Evolutionary conservation across 2,113 vertebrate species (phyloP), one percentile per base, ranked within the genome.

Genomic region (Telmatochromis bifrenatus): DNA sequence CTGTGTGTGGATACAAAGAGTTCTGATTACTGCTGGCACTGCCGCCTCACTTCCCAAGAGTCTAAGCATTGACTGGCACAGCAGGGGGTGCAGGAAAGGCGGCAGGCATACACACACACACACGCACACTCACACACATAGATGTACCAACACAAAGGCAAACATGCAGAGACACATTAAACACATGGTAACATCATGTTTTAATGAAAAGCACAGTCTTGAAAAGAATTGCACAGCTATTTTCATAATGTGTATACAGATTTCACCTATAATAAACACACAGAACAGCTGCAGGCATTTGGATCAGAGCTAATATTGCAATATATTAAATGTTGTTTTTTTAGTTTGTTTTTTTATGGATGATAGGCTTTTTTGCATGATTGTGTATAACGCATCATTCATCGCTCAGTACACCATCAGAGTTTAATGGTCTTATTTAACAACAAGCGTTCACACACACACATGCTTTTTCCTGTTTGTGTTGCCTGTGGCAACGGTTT

Each of bases 21-120:
- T 84, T 88, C 85, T 95, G 95, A 94, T 95, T 94, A 92, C 88
- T 62, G 77, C 87, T 93, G 92, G 86, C 90, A 86, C 88, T 58
- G 80, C 79, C 12, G 81, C 85, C 53, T 77, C 82, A 83, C 88
- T 91, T 88, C 86, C 87, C 89, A 86, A 83, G 81, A 90, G 87
- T 84, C 87, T 79, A 35, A 51, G 89, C 91, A 85, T 60, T 55
- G 84, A 86, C 79, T 88, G 86, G 81, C 91, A 81, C 86, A 90
- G 87, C 82, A 19, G 87, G 91, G 82, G 39, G 33, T 31, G 28
- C 79, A 58, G 73, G 68, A 82, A 84, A 86, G 42, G 51, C 84
- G 51, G 28, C 5, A 70, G 80, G 47, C 68, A 7, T 7, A 19
- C 31, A 15, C 55, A 9, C 9, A 3, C 8, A 3, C 8, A 6